Evolutionary conservation across 2,888 invertebrate species (phyloP).

Genomic region (Andrena minutula): DNA sequence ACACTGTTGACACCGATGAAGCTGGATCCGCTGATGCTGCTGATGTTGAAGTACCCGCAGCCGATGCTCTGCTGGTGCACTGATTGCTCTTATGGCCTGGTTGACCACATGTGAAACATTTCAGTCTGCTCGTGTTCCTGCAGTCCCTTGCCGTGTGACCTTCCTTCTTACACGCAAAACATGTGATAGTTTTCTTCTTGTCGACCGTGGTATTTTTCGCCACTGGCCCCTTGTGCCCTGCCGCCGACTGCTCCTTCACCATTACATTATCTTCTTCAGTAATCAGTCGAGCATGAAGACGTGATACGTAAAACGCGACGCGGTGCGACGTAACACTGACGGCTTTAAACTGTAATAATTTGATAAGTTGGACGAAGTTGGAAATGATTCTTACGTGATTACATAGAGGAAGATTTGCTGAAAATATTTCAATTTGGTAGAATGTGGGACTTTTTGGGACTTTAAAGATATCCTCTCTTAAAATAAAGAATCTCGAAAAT

Average conservation of each 20-base stretch:
- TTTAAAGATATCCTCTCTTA: no score
- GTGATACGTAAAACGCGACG: no score
- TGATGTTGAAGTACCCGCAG: background rate
- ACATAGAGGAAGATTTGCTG: no score
- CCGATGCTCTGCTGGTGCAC: background rate
- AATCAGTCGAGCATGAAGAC: background rate
- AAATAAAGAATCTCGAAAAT: no score
- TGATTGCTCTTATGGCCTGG: background rate
- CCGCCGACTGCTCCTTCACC: background rate
- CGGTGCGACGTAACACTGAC: no score
- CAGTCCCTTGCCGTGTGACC: background rate
- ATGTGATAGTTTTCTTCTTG: background rate
- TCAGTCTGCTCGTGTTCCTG: background rate
- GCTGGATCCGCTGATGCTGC: background rate
- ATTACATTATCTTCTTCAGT: background rate
- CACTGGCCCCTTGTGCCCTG: background rate
- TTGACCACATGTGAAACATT: background rate
- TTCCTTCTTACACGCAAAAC: background rate
- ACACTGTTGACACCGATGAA: background rate
- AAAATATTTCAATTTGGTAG: no score
- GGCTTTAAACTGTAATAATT: no score
- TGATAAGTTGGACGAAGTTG: no score
- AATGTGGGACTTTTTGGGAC: no score
- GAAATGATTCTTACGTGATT: no score
- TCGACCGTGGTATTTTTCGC: background rate